These are phyloP conservation scores for Idaea aversata DNA, from an alignment of 2,888 invertebrate species.

Conservation along the genomic window DNA sequence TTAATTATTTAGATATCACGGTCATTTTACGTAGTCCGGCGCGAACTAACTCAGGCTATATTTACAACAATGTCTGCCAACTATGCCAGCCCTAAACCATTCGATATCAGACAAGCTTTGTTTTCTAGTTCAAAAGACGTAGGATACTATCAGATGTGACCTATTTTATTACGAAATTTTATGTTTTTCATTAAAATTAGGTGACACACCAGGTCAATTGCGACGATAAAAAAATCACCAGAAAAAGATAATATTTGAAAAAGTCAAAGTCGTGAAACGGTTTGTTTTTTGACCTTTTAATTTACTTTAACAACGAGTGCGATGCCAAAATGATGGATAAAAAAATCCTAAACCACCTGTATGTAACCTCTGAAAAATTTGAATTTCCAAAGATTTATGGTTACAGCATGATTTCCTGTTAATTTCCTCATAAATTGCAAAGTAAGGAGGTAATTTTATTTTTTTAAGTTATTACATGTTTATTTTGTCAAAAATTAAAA, in stretches of 20 bases:
- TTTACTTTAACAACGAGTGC: too few species aligned
- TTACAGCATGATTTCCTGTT: background rate
- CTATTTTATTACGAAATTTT: constrained; percentile 9
- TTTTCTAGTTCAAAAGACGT: constrained; percentile 33
- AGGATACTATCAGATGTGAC: constrained; percentile 32
- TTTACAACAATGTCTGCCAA: background rate
- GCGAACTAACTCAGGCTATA: background rate
- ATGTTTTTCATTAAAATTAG: constrained; percentile 5
- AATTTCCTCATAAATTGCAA: constrained; percentile 9
- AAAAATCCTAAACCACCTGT: too few species aligned
- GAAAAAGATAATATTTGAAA: too few species aligned
- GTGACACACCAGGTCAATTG: background rate
- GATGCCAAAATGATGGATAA: too few species aligned
- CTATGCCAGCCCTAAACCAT: constrained; percentile 27
- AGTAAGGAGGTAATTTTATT: too few species aligned
- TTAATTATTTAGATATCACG: background rate
- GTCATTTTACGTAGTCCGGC: background rate
- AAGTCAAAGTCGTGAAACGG: too few species aligned
- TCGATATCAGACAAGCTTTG: constrained; percentile 44
- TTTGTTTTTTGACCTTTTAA: too few species aligned
- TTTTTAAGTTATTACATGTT: too few species aligned
- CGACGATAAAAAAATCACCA: constrained; percentile 7
- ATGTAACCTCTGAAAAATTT: too few species aligned
- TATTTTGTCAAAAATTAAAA: too few species aligned
- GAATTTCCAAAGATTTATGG: background rate